These are phyloP conservation scores for Pseudachorutes palmiensis DNA, from an alignment of 1,140 invertebrate genomes.

Conservation along the genomic window DNA sequence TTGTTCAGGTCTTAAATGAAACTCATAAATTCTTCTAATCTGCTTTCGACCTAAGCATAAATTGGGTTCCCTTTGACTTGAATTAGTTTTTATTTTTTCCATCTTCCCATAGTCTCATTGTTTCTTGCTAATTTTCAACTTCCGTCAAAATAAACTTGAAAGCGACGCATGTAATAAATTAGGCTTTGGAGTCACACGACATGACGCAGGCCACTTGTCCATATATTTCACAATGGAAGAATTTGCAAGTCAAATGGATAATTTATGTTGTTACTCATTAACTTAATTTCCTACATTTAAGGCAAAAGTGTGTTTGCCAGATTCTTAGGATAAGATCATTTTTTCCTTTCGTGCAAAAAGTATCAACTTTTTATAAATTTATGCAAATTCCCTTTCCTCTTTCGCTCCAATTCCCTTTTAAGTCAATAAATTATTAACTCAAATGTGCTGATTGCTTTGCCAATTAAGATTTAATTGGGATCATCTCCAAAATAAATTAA, in stretches of 20 bases:
- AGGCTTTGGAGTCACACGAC: conserved; percentile 1
- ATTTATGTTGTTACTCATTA: background rate
- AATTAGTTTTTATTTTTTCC: background rate
- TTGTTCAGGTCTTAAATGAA: no score
- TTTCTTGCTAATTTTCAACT: background rate
- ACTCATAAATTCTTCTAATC: no score
- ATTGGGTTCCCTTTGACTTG: no score
- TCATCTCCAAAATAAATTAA: background rate
- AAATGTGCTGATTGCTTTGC: background rate
- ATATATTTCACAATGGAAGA: conserved; percentile 2
- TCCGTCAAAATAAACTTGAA: background rate
- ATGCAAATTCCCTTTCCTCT: background rate
- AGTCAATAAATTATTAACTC: background rate
- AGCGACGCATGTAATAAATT: background rate
- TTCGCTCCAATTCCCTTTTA: conserved; percentile 3
- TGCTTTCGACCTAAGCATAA: background rate
- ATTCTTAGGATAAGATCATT: background rate
- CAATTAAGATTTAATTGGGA: conserved; percentile 4
- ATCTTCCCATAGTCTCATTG: background rate
- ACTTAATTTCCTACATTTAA: conserved; percentile 10
- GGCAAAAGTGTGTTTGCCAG: background rate
- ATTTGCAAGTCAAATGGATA: background rate
- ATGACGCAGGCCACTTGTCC: background rate
- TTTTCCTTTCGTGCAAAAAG: no score
- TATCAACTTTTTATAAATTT: background rate